These are phyloP conservation scores for Cremastinae sp. DNA, from an alignment of 2,888 invertebrate genomes.

Conservation along the genomic window DNA sequence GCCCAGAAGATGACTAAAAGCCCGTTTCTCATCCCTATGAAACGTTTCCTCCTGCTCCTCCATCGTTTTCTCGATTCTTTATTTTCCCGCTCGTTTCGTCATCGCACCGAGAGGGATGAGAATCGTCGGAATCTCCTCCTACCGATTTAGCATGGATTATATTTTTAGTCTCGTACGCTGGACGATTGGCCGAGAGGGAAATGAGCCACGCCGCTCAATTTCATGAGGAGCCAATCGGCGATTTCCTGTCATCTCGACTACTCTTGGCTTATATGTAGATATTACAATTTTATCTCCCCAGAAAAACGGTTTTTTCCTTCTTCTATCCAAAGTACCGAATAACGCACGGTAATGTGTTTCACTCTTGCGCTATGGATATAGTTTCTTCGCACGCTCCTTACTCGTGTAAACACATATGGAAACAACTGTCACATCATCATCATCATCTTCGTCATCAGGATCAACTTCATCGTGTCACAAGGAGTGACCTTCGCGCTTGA, in stretches of 20 bases:
- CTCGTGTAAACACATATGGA: constrained; percentile 28
- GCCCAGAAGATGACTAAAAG: constrained; percentile 62
- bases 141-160: constrained; percentile 70
- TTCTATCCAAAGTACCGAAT: not conserved
- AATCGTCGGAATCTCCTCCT: constrained; percentile 72
- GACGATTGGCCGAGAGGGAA: constrained; percentile 70
- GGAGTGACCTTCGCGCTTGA: no score
- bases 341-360: constrained; percentile 17
- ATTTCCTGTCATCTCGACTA: not conserved
- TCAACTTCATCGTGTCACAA: no score
- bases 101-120: constrained; percentile 45
- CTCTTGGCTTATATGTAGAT: not conserved
- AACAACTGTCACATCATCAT: constrained; percentile 23
- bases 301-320: no score
- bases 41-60: constrained; percentile 21
- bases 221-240: constrained; percentile 69
- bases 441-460: no score
- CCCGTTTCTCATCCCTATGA: constrained; percentile 51
- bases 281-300: no score
- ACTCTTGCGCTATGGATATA: constrained; percentile 24
- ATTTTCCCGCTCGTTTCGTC: constrained; percentile 27
- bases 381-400: constrained; percentile 1
- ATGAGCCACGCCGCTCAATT: constrained; percentile 72
- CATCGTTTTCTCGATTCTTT: constrained; percentile 17
- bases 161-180: constrained; percentile 71